Conservation (phyloP, 1,140 invertebrate species). For the Mizuhopecten yessoensis region DNA sequence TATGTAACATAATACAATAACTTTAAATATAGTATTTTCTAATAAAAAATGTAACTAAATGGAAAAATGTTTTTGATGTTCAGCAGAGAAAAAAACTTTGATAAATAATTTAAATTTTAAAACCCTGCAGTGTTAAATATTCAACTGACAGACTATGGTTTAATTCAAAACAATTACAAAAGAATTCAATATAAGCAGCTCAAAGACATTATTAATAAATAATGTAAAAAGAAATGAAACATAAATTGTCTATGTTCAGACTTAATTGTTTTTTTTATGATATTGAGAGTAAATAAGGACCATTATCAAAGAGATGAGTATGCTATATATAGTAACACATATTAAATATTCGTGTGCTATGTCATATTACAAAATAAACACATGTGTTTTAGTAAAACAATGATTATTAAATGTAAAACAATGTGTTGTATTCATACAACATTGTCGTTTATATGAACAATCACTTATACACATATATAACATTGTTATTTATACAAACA, state of each 20-base stretch:
- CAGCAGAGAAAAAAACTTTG: neutral
- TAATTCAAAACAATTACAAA: neutral
- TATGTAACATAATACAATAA: too few species aligned
- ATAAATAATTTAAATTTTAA: neutral
- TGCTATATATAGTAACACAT: neutral
- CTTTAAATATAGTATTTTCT: too few species aligned
- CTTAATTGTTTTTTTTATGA: neutral
- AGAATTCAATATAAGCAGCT: neutral
- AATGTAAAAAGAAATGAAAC: neutral
- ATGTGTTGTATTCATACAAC: neutral
- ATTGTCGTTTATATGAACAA: neutral
- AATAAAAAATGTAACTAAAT: too few species aligned
- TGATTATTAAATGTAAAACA: too few species aligned
- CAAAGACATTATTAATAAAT: neutral
- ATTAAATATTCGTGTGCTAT: neutral
- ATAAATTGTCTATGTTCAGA: neutral
- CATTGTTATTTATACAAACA: neutral
- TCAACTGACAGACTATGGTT: neutral
- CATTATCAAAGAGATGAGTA: constrained; percentile 23
- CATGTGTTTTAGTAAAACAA: neutral
- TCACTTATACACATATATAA: neutral
- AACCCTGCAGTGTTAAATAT: neutral
- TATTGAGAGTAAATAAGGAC: neutral
- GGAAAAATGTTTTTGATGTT: neutral
- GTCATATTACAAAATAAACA: neutral